A percentile compares a stretch with the other conserved stretches of the same genome.
Evolutionary conservation across 2,888 invertebrate species (phyloP).

Genomic region (Apamea sordens): DNA sequence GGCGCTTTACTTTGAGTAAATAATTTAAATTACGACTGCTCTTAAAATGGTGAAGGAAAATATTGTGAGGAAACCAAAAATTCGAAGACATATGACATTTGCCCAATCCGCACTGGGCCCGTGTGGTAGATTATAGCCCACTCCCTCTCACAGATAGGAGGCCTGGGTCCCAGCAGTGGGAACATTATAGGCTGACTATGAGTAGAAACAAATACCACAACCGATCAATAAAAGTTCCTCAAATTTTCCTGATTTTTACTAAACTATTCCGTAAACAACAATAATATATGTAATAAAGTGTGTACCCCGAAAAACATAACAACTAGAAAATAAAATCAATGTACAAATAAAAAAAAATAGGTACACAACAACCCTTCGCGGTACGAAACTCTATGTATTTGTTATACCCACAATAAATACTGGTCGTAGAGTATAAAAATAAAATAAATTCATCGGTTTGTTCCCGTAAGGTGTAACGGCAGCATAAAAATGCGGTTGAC

Average conservation of each 20-base stretch:
- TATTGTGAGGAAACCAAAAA: too few species aligned
- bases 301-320: slow-evolving; percentile 19
- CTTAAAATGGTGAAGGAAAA: too few species aligned
- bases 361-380: slow-evolving; percentile 30
- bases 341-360: slow-evolving; percentile 32
- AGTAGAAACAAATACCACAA: not conserved
- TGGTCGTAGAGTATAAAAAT: slow-evolving; percentile 65
- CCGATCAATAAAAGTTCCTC: not conserved
- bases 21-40: too few species aligned
- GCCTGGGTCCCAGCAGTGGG: not conserved
- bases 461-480: slow-evolving; percentile 71
- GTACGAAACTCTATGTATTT: slow-evolving; percentile 53
- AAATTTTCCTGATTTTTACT: not conserved
- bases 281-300: not conserved
- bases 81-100: too few species aligned
- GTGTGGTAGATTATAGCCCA: not conserved
- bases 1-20: too few species aligned
- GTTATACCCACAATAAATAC: slow-evolving; percentile 64
- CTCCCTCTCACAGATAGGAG: not conserved
- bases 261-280: not conserved
- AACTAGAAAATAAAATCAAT: slow-evolving; percentile 43
- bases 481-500: slow-evolving; percentile 81
- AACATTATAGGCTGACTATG: not conserved
- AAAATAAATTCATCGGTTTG: slow-evolving; percentile 71
- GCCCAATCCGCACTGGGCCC: too few species aligned